Evolutionary conservation across 2,797 vertebrate species (phyloP).

Genomic region (Lophius americanus): DNA sequence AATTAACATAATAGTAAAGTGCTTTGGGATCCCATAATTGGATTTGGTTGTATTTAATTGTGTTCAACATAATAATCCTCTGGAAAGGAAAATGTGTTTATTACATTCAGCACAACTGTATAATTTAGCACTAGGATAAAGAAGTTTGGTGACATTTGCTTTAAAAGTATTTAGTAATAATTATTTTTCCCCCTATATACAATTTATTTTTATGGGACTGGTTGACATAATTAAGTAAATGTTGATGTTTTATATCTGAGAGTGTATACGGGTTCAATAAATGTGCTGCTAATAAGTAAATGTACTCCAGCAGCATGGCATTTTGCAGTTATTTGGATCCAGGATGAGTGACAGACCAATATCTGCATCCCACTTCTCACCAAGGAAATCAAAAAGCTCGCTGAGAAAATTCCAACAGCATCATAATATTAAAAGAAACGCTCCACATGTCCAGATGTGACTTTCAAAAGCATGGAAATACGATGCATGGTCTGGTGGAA

Average conservation of each 20-base stretch:
- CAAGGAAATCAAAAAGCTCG: conserved; percentile 37
- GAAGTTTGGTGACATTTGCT: too few relatives aligned
- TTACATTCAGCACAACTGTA: too few relatives aligned
- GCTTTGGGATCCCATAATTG: too few relatives aligned
- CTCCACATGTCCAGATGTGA: conserved; percentile 23
- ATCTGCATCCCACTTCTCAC: neutral
- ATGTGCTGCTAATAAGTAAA: conserved; percentile 28
- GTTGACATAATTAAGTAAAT: too few relatives aligned
- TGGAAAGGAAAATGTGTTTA: too few relatives aligned
- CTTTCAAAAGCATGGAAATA: conserved; percentile 39
- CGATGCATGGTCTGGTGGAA: neutral
- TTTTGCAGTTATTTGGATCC: conserved; percentile 14
- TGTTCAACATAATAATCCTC: too few relatives aligned
- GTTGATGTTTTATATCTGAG: neutral
- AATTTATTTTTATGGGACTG: too few relatives aligned
- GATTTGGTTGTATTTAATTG: too few relatives aligned
- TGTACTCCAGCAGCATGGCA: conserved; percentile 1
- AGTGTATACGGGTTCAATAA: neutral
- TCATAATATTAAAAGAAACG: conserved; percentile 13
- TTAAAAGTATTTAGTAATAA: too few relatives aligned
- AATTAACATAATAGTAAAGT: too few relatives aligned
- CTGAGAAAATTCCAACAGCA: neutral
- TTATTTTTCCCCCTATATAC: too few relatives aligned
- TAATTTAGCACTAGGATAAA: too few relatives aligned
- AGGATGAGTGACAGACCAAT: conserved; percentile 26